Conservation (phyloP, 2,888 invertebrate species). For the Cylloceria caligata region DNA sequence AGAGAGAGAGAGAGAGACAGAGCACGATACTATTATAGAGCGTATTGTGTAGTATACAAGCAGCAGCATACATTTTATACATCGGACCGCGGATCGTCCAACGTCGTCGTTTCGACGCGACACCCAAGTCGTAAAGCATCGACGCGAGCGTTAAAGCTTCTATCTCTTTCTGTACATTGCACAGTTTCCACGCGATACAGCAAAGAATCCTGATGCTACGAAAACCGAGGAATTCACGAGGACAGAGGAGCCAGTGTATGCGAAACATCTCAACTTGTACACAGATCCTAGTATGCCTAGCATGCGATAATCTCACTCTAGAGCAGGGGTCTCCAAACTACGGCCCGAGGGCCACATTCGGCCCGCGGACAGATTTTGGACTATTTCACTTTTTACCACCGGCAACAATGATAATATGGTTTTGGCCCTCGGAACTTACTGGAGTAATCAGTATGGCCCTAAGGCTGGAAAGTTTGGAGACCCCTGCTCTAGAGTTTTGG, state of each 20-base stretch:
- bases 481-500: no score
- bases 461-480: no score
- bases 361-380: no score
- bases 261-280: background rate
- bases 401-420: no score
- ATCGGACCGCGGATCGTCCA: slow-evolving; percentile 35
- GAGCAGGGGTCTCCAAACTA: no score
- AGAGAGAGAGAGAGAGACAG: background rate
- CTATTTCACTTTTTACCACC: no score
- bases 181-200: slow-evolving; percentile 23
- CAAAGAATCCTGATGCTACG: slow-evolving; percentile 16
- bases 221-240: slow-evolving; percentile 12
- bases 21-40: slow-evolving; percentile 38
- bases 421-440: no score
- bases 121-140: slow-evolving; percentile 60
- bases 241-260: slow-evolving; percentile 3
- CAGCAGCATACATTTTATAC: slow-evolving; percentile 51
- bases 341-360: no score
- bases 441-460: no score
- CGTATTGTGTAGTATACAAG: slow-evolving; percentile 29
- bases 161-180: slow-evolving; percentile 5
- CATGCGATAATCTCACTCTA: no score
- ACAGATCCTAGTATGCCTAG: background rate
- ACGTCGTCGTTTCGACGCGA: slow-evolving; percentile 64
- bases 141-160: slow-evolving; percentile 23